phyloP scores from a whole-genome alignment of 2,797 vertebrate species.

The Oophaga sylvatica region DNA sequence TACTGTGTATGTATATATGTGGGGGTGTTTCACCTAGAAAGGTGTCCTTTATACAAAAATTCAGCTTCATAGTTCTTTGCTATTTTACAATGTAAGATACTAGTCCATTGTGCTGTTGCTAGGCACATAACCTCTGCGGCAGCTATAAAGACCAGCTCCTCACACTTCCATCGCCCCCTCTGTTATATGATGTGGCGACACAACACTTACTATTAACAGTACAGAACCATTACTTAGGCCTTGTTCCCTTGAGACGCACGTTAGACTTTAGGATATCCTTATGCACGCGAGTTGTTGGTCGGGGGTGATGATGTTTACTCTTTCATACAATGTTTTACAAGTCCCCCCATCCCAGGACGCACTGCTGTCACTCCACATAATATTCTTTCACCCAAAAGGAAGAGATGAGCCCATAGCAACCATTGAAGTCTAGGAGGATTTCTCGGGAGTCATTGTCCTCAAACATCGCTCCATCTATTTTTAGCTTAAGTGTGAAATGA shows the following conservation, averaged over 20 bases:
- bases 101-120: constrained; percentile 11
- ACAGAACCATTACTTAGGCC: background rate
- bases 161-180: constrained; percentile 13
- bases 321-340: background rate
- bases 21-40: background rate
- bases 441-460: background rate
- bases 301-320: background rate
- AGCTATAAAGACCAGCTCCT: constrained; percentile 11
- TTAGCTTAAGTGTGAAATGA: constrained; percentile 8
- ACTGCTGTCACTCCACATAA: background rate
- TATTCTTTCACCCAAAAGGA: background rate
- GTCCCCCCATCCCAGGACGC: background rate
- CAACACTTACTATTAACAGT: background rate
- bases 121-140: constrained; percentile 29
- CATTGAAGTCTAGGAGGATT: background rate
- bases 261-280: background rate
- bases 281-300: background rate
- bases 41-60: background rate
- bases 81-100: background rate
- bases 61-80: background rate
- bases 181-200: background rate
- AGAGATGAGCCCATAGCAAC: background rate
- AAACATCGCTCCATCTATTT: background rate
- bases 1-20: background rate
- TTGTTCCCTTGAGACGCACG: background rate